Conservation (phyloP, 2,797 vertebrate genomes). For the Chiroxiphia lanceolata region DNA sequence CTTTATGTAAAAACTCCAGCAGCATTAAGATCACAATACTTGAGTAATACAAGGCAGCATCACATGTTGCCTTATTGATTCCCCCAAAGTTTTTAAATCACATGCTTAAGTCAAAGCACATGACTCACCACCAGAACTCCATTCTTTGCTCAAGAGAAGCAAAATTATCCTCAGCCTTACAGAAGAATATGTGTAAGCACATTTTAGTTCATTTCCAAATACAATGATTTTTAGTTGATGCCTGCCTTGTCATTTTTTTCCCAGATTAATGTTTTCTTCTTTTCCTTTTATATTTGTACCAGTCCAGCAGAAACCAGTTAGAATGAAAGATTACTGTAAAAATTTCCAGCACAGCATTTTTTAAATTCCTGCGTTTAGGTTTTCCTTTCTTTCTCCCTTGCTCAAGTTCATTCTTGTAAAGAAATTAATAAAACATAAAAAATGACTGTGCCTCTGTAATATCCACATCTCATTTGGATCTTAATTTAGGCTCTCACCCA, state of each 20-base stretch:
- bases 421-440: neutral
- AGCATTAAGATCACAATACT: neutral
- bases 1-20: neutral
- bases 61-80: neutral
- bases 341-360: neutral
- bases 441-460: neutral
- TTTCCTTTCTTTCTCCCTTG: neutral
- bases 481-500: neutral
- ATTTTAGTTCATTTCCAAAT: neutral
- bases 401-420: neutral
- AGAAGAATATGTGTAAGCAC: neutral
- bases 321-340: neutral
- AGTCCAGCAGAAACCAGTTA: neutral
- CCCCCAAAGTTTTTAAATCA: constrained; percentile 1
- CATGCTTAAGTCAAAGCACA: neutral
- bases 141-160: neutral
- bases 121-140: neutral
- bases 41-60: neutral
- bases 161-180: neutral
- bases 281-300: neutral
- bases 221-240: neutral
- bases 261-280: neutral
- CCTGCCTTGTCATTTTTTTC: neutral
- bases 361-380: neutral
- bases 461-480: neutral